Evolutionary conservation across 2,797 vertebrate genomes (phyloP), one percentile per base, ranked within the genome.

Genomic region (Esox masquinongy): DNA sequence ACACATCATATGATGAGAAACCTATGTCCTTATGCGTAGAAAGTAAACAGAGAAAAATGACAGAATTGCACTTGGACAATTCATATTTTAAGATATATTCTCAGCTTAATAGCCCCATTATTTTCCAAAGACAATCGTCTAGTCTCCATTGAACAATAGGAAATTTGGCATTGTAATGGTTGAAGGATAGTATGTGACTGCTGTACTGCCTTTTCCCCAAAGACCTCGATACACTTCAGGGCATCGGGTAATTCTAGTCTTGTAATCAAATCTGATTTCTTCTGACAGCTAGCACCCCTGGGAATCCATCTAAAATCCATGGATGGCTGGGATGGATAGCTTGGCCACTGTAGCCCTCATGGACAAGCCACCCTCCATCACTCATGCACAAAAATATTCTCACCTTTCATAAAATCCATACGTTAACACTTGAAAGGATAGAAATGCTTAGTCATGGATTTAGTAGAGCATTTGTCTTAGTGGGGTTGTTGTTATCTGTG

Each of bases 301-400:
- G 64, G 31, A 29, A 67, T 67, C 31, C 31, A 67, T 67, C 31
- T 34, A 17, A 19, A 36, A 67, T 34, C 64, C 29, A 67, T 19
- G 64, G 16, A 67, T 7, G 7, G 29, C 17, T 67, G 64, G 31
- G 29, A 66, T 34, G 64, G 29, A 36, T 66, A 19, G 64, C 64
- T 19, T 66, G 29, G 29, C 16, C 17, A 67, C 16, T 31, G 17
- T 29, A 34, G 34, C 26, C 64, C 64, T 34, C 64, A 67, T 36
- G 64, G 64, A 34, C 64, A n/a, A 59, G 19, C 56, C 56, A 59
- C 56, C 24, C 12, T 12, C 80, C 49, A 68, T 81, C 71, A 77
- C 68, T 70, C 72, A 79, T 74, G 76, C 75, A 51, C 79, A 56
- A 71, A 83, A 84, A 84, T 36, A 17, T 66, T 66, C 14, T 34